phyloP scores from a whole-genome alignment of 2,113 vertebrate species.

The Callionymus lyra region DNA sequence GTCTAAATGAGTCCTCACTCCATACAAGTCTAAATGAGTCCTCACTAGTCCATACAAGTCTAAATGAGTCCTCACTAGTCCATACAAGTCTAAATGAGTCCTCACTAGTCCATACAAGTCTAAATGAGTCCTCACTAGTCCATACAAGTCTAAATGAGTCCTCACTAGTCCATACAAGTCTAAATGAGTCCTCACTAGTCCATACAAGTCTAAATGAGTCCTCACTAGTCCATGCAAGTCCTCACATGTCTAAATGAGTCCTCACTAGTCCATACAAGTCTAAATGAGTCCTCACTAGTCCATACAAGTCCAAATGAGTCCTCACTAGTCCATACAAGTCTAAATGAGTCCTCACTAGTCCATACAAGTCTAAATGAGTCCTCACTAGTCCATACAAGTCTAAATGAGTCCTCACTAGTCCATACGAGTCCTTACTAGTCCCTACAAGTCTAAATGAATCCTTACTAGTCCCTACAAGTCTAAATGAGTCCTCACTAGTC shows the following conservation, averaged over 20 bases:
- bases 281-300: neutral
- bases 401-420: neutral
- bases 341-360: neutral
- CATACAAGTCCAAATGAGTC: constrained; percentile 47
- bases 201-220: neutral
- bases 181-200: constrained; percentile 46
- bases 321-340: too few species aligned
- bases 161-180: neutral
- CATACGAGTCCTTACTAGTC: neutral
- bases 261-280: too few species aligned
- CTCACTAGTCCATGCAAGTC: neutral
- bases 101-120: neutral
- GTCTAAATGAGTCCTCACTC: constrained; percentile 45
- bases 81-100: neutral
- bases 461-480: too few species aligned
- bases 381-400: too few species aligned
- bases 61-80: constrained; percentile 46
- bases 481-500: neutral
- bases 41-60: neutral
- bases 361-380: constrained; percentile 47
- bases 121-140: constrained; percentile 46
- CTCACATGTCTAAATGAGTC: too few species aligned
- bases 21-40: neutral
- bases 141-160: neutral
- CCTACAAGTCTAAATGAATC: too few species aligned